Base-by-base conservation (phyloP, 2,113 vertebrate species). In the Mohoua ochrocephala region DNA sequence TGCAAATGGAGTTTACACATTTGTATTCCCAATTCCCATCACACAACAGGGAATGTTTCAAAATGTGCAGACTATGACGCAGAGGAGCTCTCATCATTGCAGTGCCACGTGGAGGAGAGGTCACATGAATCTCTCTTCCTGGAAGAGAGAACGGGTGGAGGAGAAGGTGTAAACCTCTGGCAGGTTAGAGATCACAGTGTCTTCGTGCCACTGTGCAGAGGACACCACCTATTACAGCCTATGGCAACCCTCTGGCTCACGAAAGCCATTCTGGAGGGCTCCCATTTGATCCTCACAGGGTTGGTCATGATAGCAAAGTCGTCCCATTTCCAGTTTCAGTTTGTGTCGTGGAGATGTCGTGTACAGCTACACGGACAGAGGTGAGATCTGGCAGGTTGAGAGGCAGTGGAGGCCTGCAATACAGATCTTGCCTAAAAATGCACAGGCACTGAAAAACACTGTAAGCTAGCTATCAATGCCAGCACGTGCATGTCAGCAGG, bases 251-350 rank as follows among this genome's bases (percentile, higher is more conserved):
- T 73, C 10, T 39, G 28, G 17, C 13, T 70, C 42, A 33, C 15
- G 8, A 54, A 57, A 89, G 15, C 17, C 37, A 17, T 50, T 61
- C 50, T 76, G 61, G 27, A 83, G 42, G 13, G 26, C n/a, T 64
- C 4, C 0, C 10, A 7, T 65, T 50, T 76, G n/a, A 57, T 35
- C 35, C 30, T 73, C 1, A 1, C 18, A 15, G 5, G 31, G 13
- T 14, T 84, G 33, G 49, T 39, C 7, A 1, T 19, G 7, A 26
- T 2, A 57, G n/a, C 16, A 78, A 63, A 92, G 33, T 21, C 56
- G 27, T 74, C 45, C 15, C 22, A 23, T 64, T 91, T 67, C 23
- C 28, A 35, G 35, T 57, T 67, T 59, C 42, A 59, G 0, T 49
- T 85, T 56, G 10, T 63, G 21, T 69, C 57, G 14, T 1, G 0